Base-by-base conservation (phyloP, 2,888 invertebrate species). In the Phymatocera aterrima region DNA sequence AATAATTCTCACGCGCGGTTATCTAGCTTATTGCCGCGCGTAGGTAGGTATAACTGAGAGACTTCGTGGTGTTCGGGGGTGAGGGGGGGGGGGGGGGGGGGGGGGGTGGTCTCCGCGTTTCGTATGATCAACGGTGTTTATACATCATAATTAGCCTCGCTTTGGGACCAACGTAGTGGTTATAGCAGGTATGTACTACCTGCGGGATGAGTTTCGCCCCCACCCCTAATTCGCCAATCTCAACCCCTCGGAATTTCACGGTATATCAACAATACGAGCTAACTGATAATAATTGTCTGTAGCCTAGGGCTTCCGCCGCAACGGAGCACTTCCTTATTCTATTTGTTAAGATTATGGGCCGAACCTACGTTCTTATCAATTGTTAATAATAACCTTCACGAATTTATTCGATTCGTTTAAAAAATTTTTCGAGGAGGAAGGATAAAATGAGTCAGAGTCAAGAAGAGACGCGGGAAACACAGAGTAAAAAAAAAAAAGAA, bases 111-210 rank as follows among this genome's bases (percentile, higher is more conserved):
- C 34, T 34, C 77, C 79, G 72, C 79, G 79, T 82, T 81, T 80
- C 84, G 61, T 70, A 78, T 84, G 84, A 84, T 82, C 80, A 84
- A 84, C 82, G 79, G 81, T 81, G 83, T 83, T 83, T 83, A 84
- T 84, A 83, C 79, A 83, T 84, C 84, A 84, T 83, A 84, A 84
- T 84, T 84, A 84, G 82, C 78, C 80, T 78, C 78, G 79, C 78
- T 80, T 75, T 79, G 80, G 77, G 70, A 34, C 68, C 57, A n/a
- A n/a, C n/a, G n/a, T n/a, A 68, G 77, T 68, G 79, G 70, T 40
- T 79, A 75, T 68, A 10, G 40, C 43, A 21, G 43, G 64, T 8
- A 40, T 40, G 15, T n/a, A n/a, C 15, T 51, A 72, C 72, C 24
- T 68, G 68, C 15, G 5, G 28, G n/a, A n/a, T n/a, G 43, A 68